Percentiles rank a stretch among this genome's conserved stretches.
These are phyloP conservation scores for Craterocephalus amniculus DNA, from an alignment of 2,797 vertebrate genomes.

Conservation along the genomic window DNA sequence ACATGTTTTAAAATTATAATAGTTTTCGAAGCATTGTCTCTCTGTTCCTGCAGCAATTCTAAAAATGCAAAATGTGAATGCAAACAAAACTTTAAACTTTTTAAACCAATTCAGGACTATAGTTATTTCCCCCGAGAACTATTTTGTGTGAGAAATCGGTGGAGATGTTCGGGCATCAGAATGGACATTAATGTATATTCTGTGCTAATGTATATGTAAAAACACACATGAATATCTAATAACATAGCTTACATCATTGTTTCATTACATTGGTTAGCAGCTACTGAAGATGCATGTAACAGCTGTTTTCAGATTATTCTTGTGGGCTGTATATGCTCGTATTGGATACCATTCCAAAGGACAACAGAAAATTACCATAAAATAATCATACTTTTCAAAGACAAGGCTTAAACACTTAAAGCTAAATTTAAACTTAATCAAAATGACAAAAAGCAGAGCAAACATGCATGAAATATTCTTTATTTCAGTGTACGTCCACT, in stretches of 20 bases:
- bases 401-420: not conserved
- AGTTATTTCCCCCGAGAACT: not conserved
- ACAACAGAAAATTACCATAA: not conserved
- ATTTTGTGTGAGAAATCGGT: not conserved
- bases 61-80: constrained; percentile 3
- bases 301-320: not conserved
- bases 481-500: not conserved
- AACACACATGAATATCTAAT: too few relatives aligned
- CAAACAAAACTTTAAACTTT: not conserved
- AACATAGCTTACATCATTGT: not conserved
- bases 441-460: constrained; percentile 2
- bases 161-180: too few relatives aligned
- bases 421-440: not conserved
- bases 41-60: not conserved
- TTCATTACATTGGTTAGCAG: not conserved
- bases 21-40: not conserved
- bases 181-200: too few relatives aligned
- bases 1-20: constrained; percentile 19
- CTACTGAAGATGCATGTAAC: not conserved
- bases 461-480: not conserved
- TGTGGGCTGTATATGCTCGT: not conserved
- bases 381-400: too few relatives aligned
- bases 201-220: too few relatives aligned
- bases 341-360: not conserved
- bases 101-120: not conserved